Base-by-base conservation (phyloP, 2,113 vertebrate genomes). In the Alosa alosa region DNA sequence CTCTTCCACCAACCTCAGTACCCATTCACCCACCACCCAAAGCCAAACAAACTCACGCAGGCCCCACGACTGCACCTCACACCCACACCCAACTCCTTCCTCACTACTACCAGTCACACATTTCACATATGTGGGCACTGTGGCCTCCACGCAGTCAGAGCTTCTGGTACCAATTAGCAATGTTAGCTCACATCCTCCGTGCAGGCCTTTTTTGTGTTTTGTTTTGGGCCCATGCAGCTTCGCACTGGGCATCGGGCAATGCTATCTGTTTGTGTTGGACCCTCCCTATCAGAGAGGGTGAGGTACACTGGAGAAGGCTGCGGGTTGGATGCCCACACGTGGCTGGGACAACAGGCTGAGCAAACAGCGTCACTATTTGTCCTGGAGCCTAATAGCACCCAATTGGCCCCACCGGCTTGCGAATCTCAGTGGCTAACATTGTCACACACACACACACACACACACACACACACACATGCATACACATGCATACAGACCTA, bases 161-260 rank as follows among this genome's bases (percentile, higher is more conserved):
- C 68, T 86, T 84, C 86, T 86, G 84, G 82, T 90, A 88, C 83
- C 86, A 86, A 88, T 91, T 87, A 89, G 82, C 81, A 83, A 55
- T 46, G 72, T 78, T 78, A 86, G 81, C 46, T 81, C 82, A 84
- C 57, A 81, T 89, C 84, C 88, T 78, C 72, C 5, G 3, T 6
- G 72, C 25, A 78, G 72, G 31, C 2, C 13, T 41, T 78, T 78
- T 78, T 13, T 4, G 41, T 39, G 1, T 78, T 15, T 41, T 36
- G 2, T 36, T 36, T 78, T 15, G 2, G 4, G 0, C 4, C 13
- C 6, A 2, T 72, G 64, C 25, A 17, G 72, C 15, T 78, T 78
- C 10, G 5, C 31, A 6, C 36, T 36, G 31, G 72, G 72, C 72
- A 78, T 78, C 31, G 36, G 9, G 72, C 36, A 78, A 39, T 4